Evolutionary conservation across 2,888 invertebrate species (phyloP).

Genomic region (Ennomos quercinarius): DNA sequence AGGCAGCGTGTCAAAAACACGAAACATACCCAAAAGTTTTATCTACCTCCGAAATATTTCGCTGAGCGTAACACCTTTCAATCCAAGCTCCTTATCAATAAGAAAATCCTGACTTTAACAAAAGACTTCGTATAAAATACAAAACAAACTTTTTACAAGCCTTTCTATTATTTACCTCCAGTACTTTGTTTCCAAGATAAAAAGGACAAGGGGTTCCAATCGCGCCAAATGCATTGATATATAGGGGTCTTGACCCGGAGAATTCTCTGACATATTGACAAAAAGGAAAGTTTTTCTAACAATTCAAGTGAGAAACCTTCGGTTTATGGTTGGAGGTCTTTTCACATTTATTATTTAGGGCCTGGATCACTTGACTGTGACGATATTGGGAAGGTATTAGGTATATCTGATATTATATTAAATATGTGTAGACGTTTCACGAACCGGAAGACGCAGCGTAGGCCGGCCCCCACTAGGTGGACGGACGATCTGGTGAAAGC

Average conservation of each 20-base stretch:
- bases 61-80: conserved; percentile 6
- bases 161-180: conserved; percentile 44
- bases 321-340: conserved; percentile 34
- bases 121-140: conserved; percentile 20
- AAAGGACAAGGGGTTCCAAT: conserved; percentile 36
- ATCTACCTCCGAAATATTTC: not conserved
- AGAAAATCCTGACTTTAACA: conserved; percentile 15
- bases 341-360: conserved; percentile 36
- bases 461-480: too few relatives aligned
- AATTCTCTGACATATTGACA: conserved; percentile 37
- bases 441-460: too few relatives aligned
- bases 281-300: conserved; percentile 34
- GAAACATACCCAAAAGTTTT: not conserved
- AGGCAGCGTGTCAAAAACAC: conserved; percentile 1
- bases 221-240: conserved; percentile 50
- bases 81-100: conserved; percentile 12
- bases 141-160: conserved; percentile 30
- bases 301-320: conserved; percentile 37
- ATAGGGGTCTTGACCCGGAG: conserved; percentile 43
- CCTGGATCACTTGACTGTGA: conserved; percentile 7
- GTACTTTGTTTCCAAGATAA: conserved; percentile 41
- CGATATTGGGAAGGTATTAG: not conserved
- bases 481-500: too few relatives aligned
- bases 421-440: too few relatives aligned
- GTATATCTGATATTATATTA: too few relatives aligned